Conservation (phyloP, 2,113 vertebrate genomes). For the Pollimyrus isidori region DNA sequence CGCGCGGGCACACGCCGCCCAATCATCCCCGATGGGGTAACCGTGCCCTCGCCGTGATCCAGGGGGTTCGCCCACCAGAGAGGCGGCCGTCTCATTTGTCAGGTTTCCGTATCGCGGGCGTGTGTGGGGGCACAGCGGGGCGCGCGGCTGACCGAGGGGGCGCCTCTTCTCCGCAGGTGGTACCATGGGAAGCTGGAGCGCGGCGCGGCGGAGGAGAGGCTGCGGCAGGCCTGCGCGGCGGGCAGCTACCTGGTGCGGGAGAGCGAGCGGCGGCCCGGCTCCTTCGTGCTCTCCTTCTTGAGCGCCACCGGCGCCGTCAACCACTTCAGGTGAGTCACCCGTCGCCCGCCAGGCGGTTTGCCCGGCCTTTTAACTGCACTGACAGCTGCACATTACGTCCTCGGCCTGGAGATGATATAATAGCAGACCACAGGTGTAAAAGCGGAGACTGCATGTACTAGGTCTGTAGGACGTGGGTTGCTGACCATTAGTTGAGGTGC, state of each 20-base stretch:
- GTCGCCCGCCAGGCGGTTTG: neutral
- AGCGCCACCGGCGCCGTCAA: conserved; percentile 91
- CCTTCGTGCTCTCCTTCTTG: conserved; percentile 98
- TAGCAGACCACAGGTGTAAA: no score
- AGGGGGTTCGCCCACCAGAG: no score
- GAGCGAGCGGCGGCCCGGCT: conserved; percentile 95
- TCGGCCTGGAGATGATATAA: no score
- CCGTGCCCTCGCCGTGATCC: no score
- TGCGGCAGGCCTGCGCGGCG: conserved; percentile 82
- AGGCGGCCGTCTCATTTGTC: neutral
- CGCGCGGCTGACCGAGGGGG: neutral
- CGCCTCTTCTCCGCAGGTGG: conserved; percentile 66
- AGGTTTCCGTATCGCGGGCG: neutral
- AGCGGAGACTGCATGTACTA: no score
- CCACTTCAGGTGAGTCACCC: conserved; percentile 85
- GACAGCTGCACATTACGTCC: no score
- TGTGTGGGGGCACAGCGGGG: neutral
- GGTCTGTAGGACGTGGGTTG: no score
- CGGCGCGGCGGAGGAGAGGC: conserved; percentile 93
- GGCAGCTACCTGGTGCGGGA: conserved; percentile 99
- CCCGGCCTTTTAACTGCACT: no score
- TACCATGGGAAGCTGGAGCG: conserved; percentile 99
- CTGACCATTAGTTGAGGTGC: neutral
- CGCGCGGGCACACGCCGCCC: neutral
- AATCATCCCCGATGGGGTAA: neutral